Conservation (phyloP, 2,113 vertebrate species). For the Thunnus maccoyii region DNA sequence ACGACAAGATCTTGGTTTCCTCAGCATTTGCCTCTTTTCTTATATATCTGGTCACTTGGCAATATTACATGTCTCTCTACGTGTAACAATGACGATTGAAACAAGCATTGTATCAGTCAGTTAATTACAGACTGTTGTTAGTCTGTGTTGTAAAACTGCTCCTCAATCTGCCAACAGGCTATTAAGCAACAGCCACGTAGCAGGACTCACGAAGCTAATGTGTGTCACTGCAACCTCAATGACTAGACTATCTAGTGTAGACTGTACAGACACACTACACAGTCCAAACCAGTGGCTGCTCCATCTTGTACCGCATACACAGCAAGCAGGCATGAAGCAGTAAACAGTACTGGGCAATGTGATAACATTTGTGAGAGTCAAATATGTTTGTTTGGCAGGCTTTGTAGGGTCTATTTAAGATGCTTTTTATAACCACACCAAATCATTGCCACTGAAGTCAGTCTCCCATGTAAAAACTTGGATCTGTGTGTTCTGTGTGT, state of each 20-base stretch:
- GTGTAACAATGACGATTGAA: too few species aligned
- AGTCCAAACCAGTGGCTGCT: slow-evolving; percentile 4
- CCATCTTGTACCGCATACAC: slow-evolving; percentile 28
- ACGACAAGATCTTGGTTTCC: too few species aligned
- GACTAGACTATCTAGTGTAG: background rate
- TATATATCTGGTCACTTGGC: too few species aligned
- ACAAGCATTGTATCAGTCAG: too few species aligned
- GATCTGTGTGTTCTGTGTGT: slow-evolving; percentile 9
- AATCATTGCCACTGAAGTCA: slow-evolving; percentile 41
- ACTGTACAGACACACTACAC: background rate
- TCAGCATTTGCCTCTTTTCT: too few species aligned
- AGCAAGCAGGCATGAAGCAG: slow-evolving; percentile 32
- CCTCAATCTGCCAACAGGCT: too few species aligned
- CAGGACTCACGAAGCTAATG: background rate
- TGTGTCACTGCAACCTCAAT: slow-evolving; percentile 3
- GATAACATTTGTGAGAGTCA: slow-evolving; percentile 49
- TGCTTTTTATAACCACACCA: slow-evolving; percentile 26
- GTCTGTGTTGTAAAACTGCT: too few species aligned
- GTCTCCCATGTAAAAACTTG: slow-evolving; percentile 58
- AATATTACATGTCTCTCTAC: too few species aligned
- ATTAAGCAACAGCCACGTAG: too few species aligned
- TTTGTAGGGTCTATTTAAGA: slow-evolving; percentile 48
- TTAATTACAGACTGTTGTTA: too few species aligned
- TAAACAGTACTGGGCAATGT: slow-evolving; percentile 34
- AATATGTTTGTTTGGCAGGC: slow-evolving; percentile 43